These are phyloP conservation scores for Drosophila ogumai DNA, from an alignment of 1,140 invertebrate genomes.

Conservation along the genomic window DNA sequence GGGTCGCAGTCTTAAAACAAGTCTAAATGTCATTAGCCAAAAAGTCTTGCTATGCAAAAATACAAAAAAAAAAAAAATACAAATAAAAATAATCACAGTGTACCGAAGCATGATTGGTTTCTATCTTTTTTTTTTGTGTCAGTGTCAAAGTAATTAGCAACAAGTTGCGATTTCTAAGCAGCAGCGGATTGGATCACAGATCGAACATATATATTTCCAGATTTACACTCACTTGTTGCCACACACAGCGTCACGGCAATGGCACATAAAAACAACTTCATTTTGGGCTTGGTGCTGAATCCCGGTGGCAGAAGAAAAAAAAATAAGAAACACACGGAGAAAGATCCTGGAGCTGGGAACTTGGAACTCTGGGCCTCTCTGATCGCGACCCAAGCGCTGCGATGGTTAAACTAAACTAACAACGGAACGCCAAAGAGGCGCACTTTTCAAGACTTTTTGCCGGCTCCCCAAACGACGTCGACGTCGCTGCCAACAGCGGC, in stretches of 20 bases:
- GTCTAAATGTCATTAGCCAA: constrained; percentile 40
- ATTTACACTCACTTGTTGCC: constrained; percentile 79
- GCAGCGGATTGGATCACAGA: constrained; percentile 15
- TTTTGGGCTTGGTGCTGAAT: constrained; percentile 47
- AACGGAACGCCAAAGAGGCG: constrained; percentile 70
- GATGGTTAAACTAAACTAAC: constrained; percentile 84
- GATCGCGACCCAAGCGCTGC: constrained; percentile 73
- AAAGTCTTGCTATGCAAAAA: constrained; percentile 8
- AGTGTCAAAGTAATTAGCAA: constrained; percentile 77
- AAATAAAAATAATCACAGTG: not conserved
- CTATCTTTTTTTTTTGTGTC: constrained; percentile 35
- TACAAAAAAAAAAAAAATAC: not conserved
- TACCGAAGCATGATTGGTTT: constrained; percentile 1
- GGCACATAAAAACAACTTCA: constrained; percentile 81
- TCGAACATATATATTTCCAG: constrained; percentile 25
- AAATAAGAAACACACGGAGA: constrained; percentile 4
- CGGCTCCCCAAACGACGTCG: constrained; percentile 49
- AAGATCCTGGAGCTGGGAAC: constrained; percentile 27
- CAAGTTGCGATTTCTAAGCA: constrained; percentile 35
- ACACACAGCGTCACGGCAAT: constrained; percentile 75
- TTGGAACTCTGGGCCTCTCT: constrained; percentile 24
- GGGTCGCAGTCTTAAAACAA: constrained; percentile 8
- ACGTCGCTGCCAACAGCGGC: constrained; percentile 36
- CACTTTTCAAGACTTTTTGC: constrained; percentile 85
- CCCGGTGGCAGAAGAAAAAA: constrained; percentile 12